Evolutionary conservation across 2,797 vertebrate genomes (phyloP), one percentile per base, ranked within the genome.

Genomic region (Phoebastria nigripes): DNA sequence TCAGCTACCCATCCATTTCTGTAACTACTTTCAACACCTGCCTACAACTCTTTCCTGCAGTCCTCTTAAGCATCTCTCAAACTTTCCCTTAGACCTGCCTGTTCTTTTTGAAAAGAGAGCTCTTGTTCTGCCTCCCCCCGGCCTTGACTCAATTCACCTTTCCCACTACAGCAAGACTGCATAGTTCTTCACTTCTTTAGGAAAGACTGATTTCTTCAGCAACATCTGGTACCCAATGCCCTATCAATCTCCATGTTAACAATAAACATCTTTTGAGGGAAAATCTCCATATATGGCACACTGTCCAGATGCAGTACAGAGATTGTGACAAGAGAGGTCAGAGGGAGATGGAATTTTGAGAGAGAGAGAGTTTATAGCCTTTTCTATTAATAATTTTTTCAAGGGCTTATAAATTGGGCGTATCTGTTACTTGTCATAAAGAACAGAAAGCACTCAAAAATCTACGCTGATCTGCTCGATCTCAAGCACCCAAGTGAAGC

Each of bases 201-300:
- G 9, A 61, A 9, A 54, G 28, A 55, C 17, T 6, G 41, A 66
- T 37, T 71, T 49, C 44, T 78, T 35, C 65, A 70, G 28, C 15
- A 67, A 29, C 5, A 1, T 20, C 51, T 46, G 35, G 19, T 35
- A 73, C 15, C 7, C 35, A 49, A 5, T 39, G 61, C 31, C 14
- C 0, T 2, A 46, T 26, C 69, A 49, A 49, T 9, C 49, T 56
- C 42, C 1, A 1, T 2, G 18, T 49, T 20, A 80, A 7, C 5
- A 66, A 54, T 26, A 33, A 94, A 39, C 0, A 1, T 10, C 39
- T 85, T 72, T 37, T 31, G 63, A 85, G 47, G 51, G 31, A 6
- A 46, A 33, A 56, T 25, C 46, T 52, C 71, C 66, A 79, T 2
- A n/a, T 6, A 9, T 3, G 21, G 18, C 29, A 61, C 13, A 18